These are phyloP conservation scores for Phoeniculus purpureus DNA, from an alignment of 2,797 vertebrate species.

Conservation along the genomic window DNA sequence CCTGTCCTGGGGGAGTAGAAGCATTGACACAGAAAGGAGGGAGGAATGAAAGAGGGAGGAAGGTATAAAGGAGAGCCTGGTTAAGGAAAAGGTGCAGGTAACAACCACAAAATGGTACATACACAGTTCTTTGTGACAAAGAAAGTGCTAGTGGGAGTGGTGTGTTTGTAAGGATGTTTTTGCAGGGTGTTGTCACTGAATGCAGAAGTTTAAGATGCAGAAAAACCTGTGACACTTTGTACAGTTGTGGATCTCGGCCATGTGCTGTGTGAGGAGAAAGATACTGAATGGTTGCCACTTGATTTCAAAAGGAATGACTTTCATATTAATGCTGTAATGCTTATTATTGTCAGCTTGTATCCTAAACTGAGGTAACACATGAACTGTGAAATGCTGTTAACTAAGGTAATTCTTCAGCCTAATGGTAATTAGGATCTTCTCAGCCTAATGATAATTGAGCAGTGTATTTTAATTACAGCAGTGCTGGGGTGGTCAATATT, in stretches of 20 bases:
- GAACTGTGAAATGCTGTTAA: background rate
- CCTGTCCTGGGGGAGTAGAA: background rate
- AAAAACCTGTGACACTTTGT: background rate
- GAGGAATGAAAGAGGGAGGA: background rate
- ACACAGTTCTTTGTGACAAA: background rate
- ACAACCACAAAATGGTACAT: background rate
- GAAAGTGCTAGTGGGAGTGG: background rate
- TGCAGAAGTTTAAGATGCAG: background rate
- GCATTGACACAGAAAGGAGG: background rate
- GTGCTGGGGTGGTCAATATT: background rate
- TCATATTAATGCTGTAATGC: background rate
- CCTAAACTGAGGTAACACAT: background rate
- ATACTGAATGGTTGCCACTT: background rate
- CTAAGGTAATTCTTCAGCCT: background rate
- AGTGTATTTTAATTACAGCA: background rate
- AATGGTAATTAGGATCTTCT: too few species aligned
- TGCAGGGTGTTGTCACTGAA: background rate
- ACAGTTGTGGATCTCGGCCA: background rate
- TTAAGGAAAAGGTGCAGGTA: slow-evolving; percentile 28
- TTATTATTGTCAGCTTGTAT: background rate
- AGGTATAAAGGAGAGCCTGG: background rate
- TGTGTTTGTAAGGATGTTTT: background rate
- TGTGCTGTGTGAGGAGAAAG: accelerated
- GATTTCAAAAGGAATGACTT: background rate
- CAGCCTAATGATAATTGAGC: background rate